These are phyloP conservation scores for Polydrusus pterygomalis DNA, from an alignment of 2,888 invertebrate genomes.

Conservation along the genomic window DNA sequence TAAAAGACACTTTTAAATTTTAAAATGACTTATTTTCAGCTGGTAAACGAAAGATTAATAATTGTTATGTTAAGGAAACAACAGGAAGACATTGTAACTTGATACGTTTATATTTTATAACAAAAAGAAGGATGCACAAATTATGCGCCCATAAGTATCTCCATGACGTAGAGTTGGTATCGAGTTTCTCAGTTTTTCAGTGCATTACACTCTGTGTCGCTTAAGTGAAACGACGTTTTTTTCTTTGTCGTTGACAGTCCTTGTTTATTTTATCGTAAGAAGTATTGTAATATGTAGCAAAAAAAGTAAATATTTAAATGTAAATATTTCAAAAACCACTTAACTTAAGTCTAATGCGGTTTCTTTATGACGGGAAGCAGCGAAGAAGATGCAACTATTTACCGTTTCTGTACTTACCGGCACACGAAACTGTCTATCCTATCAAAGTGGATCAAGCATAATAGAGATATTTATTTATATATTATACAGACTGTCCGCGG, in stretches of 20 bases:
- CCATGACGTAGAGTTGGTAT: conserved; percentile 35
- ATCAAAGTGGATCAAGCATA: too few relatives aligned
- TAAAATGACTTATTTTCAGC: neutral
- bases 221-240: conserved; percentile 20
- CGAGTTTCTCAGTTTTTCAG: conserved; percentile 33
- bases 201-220: conserved; percentile 29
- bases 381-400: too few relatives aligned
- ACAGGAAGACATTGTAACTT: conserved; percentile 42
- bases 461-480: too few relatives aligned
- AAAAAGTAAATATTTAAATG: too few relatives aligned
- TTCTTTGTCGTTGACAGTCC: neutral
- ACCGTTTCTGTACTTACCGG: too few relatives aligned
- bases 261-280: conserved; percentile 4
- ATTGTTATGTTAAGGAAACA: conserved; percentile 5
- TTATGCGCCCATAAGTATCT: conserved; percentile 22
- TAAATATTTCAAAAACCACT: too few relatives aligned
- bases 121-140: conserved; percentile 32
- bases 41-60: neutral
- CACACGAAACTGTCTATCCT: too few relatives aligned
- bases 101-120: conserved; percentile 16
- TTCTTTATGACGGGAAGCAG: too few relatives aligned
- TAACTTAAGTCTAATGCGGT: too few relatives aligned
- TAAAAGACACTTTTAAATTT: neutral
- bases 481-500: too few relatives aligned
- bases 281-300: too few relatives aligned